These are phyloP conservation scores for Willisornis vidua DNA, from an alignment of 2,113 vertebrate species.

Conservation along the genomic window DNA sequence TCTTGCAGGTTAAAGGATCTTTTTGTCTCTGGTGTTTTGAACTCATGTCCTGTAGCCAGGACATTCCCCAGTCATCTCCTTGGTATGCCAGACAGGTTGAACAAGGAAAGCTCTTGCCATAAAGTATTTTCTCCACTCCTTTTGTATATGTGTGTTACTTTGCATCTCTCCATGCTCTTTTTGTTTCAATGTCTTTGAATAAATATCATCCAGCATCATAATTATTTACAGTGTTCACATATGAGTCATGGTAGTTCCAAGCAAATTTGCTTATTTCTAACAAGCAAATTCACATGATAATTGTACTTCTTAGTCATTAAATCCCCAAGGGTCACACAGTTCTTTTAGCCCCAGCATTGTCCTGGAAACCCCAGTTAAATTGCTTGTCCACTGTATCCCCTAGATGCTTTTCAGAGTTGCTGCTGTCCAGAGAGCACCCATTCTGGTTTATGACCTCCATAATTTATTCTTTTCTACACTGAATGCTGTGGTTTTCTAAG, in stretches of 20 bases:
- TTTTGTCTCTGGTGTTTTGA: neutral
- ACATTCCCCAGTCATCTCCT: neutral
- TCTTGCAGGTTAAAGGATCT: neutral
- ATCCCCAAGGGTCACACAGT: neutral
- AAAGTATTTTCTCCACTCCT: neutral
- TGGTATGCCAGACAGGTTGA: neutral
- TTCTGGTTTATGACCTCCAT: neutral
- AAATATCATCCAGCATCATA: neutral
- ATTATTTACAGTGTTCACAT: neutral
- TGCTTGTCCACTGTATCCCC: neutral
- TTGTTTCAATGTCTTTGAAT: neutral
- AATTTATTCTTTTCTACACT: constrained; percentile 8
- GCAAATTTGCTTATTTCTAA: neutral
- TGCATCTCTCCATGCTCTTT: neutral
- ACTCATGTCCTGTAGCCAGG: neutral
- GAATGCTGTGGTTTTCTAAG: neutral
- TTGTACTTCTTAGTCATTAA: neutral
- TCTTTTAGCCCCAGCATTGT: neutral
- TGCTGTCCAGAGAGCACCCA: neutral
- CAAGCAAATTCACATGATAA: neutral
- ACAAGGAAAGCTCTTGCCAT: neutral
- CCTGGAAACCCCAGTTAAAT: neutral
- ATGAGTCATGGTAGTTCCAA: neutral
- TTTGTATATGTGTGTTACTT: neutral
- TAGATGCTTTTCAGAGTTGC: neutral